Evolutionary conservation across 2,888 invertebrate species (phyloP), one percentile per base, ranked within the genome.

Genomic region (Bombylius major): DNA sequence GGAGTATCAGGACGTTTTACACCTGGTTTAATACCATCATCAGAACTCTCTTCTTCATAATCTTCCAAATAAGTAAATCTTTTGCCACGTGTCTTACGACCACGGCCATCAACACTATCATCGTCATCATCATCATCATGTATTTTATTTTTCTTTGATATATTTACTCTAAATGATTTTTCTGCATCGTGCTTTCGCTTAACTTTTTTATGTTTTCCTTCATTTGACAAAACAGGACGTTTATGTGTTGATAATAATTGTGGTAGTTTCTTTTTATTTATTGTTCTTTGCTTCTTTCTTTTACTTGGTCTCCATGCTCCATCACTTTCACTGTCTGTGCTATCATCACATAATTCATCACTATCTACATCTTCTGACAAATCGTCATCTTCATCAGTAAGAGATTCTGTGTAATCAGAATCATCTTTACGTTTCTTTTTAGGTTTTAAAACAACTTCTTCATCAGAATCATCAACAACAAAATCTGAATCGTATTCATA

Each of bases 101-200:
- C 54, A 61, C 63, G 64, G 33, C 58, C 58, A 12, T 53, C 50
- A 44, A 54, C 56, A 34, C 57, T 56, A 54, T 78, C 79, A 11
- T 78, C 76, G 12, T 66, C 64, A 5, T 64, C 82, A 72, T 89
- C 90, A 5, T 86, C 83, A 66, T 89, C 89, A 69, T 85, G 83
- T 59, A 86, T 85, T 71, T 84, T 84, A 63, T 81, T 79, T 60
- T 86, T 87, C 7, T 88, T 72, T 0, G 88, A 55, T 14, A 54
- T 51, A 51, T 67, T 73, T 58, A 70, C 75, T 51, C 72, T 75
- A 62, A 75, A 77, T 50, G 73, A 67, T 62, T 74, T 75, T 8
- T 67, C 67, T 56, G 69, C 66, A 53, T 71, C 70, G 50, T 69
- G 69, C 5, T 67, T 54, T 12, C 65, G 66, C 56, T 69, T 72